These are phyloP conservation scores for Mesoligia furuncula DNA, from an alignment of 2,888 invertebrate species.

Conservation along the genomic window DNA sequence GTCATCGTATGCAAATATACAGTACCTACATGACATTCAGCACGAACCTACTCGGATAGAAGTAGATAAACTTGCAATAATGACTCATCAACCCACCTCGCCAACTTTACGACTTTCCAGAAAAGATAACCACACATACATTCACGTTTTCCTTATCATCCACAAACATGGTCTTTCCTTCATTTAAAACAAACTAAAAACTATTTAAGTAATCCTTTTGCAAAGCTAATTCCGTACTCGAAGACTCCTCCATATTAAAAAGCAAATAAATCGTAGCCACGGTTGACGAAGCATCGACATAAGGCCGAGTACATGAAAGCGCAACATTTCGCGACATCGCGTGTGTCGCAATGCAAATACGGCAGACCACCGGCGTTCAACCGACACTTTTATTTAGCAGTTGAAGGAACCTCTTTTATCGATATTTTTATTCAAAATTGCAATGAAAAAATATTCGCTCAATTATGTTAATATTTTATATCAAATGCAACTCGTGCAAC, in stretches of 20 bases:
- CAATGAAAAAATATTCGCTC: slow-evolving; percentile 34
- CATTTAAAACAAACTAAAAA: slow-evolving; percentile 51
- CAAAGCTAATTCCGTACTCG: slow-evolving; percentile 49
- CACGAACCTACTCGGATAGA: background rate
- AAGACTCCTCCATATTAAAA: slow-evolving; percentile 58
- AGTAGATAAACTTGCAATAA: slow-evolving; percentile 23
- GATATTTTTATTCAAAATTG: slow-evolving; percentile 56
- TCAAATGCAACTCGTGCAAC: slow-evolving; percentile 33
- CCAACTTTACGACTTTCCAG: slow-evolving; percentile 50
- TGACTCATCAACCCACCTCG: slow-evolving; percentile 27
- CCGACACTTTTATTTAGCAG: slow-evolving; percentile 60
- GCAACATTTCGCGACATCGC: slow-evolving; percentile 65
- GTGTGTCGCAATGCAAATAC: slow-evolving; percentile 73
- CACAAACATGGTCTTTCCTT: slow-evolving; percentile 36
- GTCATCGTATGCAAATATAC: background rate
- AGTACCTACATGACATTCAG: slow-evolving; percentile 15
- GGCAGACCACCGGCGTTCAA: slow-evolving; percentile 70
- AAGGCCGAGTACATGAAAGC: slow-evolving; percentile 58
- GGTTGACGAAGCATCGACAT: slow-evolving; percentile 61
- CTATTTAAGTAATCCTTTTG: slow-evolving; percentile 49
- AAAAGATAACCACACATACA: slow-evolving; percentile 39
- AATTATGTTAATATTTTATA: slow-evolving; percentile 49
- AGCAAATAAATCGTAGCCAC: slow-evolving; percentile 60
- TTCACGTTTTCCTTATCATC: slow-evolving; percentile 35
- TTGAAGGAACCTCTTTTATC: slow-evolving; percentile 45